Percentiles rank a stretch among this genome's conserved stretches.
Conservation (phyloP, 2,888 invertebrate species). For the Girardia tigrina region DNA sequence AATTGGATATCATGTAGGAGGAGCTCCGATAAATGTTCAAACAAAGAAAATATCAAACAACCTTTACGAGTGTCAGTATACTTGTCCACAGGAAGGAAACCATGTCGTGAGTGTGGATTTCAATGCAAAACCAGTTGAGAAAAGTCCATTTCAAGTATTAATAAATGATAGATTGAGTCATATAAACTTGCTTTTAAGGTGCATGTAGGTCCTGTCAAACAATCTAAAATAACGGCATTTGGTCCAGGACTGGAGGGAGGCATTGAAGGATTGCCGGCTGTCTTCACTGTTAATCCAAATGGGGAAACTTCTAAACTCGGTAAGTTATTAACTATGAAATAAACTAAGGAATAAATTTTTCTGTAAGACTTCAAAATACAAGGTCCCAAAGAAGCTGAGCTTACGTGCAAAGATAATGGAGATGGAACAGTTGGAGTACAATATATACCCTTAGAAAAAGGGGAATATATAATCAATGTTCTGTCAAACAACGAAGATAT, state of each 20-base stretch:
- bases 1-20: neutral
- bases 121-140: conserved; percentile 63
- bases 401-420: conserved; percentile 30
- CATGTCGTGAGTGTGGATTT: conserved; percentile 66
- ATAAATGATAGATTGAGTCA: neutral
- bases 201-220: conserved; percentile 41
- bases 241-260: conserved; percentile 67
- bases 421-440: conserved; percentile 28
- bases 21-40: neutral
- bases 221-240: conserved; percentile 61
- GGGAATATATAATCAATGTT: conserved; percentile 25
- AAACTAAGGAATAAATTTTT: neutral
- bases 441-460: conserved; percentile 21
- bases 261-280: neutral
- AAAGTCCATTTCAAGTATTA: conserved; percentile 54
- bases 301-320: conserved; percentile 59
- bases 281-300: conserved; percentile 27
- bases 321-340: conserved; percentile 40
- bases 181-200: neutral
- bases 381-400: conserved; percentile 28
- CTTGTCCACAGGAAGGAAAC: neutral
- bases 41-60: neutral
- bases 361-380: conserved; percentile 38
- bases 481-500: conserved; percentile 30
- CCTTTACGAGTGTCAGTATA: conserved; percentile 20